Evolutionary conservation across 2,888 invertebrate species (phyloP), one percentile per base, ranked within the genome.

Genomic region (Scrobipalpa atriplicella): DNA sequence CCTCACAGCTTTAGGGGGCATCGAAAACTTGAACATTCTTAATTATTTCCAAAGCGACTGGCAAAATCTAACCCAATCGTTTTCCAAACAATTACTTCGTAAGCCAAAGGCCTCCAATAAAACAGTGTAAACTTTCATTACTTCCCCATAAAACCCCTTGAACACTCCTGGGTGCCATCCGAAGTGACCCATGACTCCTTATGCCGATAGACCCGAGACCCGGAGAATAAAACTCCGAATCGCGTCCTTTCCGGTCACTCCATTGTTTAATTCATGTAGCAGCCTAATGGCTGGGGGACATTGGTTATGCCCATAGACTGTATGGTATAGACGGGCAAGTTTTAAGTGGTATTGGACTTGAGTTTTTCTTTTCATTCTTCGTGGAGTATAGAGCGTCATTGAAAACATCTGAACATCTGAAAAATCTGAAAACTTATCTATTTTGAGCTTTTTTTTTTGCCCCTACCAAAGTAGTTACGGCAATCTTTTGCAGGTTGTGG

Each of bases 201-300:
- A 43, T 13, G 43, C 13, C 11, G 2, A 13, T n/a, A 43, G 2
- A 16, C 47, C n/a, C n/a, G n/a, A n/a, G n/a, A n/a, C n/a, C 3
- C 47, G 47, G n/a, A 47, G 38, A 36, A 38, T 18, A 16, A 58
- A 58, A 58, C 36, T 38, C 58, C 47, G 7, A 58, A 56, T 11
- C 38, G 19, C 18, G 43, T 43, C 43, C 0, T 43, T 38, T 51
- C 56, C 62, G 56, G 63, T 61, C 41, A 51, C 39, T 43, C 38
- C 19, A 51, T 60, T 68, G 66, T 70, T 67, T 66, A 71, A 72
- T 71, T 68, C 66, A 72, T 62, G 68, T 54, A 52, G 51, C 62
- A 47, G 58, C 65, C 41, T 58, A 43, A 43, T 38, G 66, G 54
- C n/a, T 6, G n/a, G 21, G 58, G 36, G 58, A n/a, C 21, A 21